Base-by-base conservation (phyloP, 1,140 invertebrate genomes). In the Calephelis virginiensis region DNA sequence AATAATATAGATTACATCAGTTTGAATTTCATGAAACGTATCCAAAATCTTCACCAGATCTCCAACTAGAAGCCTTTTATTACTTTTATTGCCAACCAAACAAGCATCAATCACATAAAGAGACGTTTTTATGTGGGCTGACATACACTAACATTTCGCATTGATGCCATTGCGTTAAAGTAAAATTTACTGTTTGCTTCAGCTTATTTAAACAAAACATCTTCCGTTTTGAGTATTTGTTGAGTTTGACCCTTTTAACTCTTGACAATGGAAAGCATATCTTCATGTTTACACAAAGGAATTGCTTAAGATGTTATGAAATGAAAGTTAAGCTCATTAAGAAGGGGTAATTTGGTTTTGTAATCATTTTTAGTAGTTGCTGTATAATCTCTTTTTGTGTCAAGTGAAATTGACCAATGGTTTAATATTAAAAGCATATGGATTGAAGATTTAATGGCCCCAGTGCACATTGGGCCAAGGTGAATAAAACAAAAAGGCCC, bases 171-270 rank as follows among this genome's bases (percentile, higher is more conserved):
- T 56, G 53, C 53, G 14, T 56, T 17, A 56, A 56, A 56, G 53
- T 56, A 56, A 56, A 56, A 56, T 56, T 17, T 56, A 56, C 28
- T 56, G 53, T 56, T 56, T 56, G 17, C 53, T 17, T 56, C 53
- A 37, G 53, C 28, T 56, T 56, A 56, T 38, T 56, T 56, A 56
- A 56, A 56, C 53, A 56, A 56, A 56, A 56, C 28, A 11, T 12
- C 53, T 56, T 56, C 53, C 53, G 53, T 38, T 56, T 56, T 11
- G 17, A 59, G 11, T 59, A 37, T 59, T 59, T 59, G 53, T 59
- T 37, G 53, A 37, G 53, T 59, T 17, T 59, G 53, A 59, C 53
- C 53, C 53, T 59, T 59, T 59, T 59, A 59, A 37, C 53, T 59
- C 17, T 37, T 12, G 11, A 59, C 28, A 59, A 38, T 59, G 28